Base-by-base conservation (phyloP, 2,888 invertebrate genomes). In the Apocheima hispidaria region DNA sequence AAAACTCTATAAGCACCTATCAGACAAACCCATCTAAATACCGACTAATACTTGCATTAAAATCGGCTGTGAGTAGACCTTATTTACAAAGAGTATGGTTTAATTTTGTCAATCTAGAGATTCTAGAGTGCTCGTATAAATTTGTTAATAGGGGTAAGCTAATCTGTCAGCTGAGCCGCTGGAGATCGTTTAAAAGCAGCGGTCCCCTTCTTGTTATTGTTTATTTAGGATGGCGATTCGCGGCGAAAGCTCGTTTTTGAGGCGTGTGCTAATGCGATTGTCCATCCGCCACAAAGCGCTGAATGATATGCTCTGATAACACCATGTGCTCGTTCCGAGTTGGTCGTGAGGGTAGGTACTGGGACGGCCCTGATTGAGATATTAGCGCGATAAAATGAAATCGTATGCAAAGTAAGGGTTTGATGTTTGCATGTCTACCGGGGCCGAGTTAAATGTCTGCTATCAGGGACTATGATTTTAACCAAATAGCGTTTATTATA, bases 111-210 rank as follows among this genome's bases (percentile, higher is more conserved):
- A 54, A 60, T 65, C 58, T 58, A 52, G 58, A 60, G 60, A 58
- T 73, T 63, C 71, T 63, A n/a, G 2, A 18, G n/a, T n/a, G n/a
- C n/a, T n/a, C n/a, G n/a, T n/a, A n/a, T 74, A 76, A 79, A 62
- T 77, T 82, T 79, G 83, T 74, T 81, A 81, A 82, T 86, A 77
- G 84, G 86, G 86, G 18, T 76, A 75, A 78, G 86, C 88, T 92
- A 92, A 92, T 92, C 92, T 90, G 88, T 87, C 88, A 91, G 91
- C 90, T 90, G 90, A 91, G 88, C 85, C 85, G 78, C 81, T 83
- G 81, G 84, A 90, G 88, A 90, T 88, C 90, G 88, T 88, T 90
- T 90, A 88, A 91, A 91, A 91, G 91, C 90, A 80, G 78, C 81
- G 81, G 86, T 87, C 88, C 87, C 82, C 72, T 81, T 66, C 80